Evolutionary conservation across 2,888 invertebrate genomes (phyloP), one percentile per base, ranked within the genome.

Genomic region (Drosophila eohydei): DNA sequence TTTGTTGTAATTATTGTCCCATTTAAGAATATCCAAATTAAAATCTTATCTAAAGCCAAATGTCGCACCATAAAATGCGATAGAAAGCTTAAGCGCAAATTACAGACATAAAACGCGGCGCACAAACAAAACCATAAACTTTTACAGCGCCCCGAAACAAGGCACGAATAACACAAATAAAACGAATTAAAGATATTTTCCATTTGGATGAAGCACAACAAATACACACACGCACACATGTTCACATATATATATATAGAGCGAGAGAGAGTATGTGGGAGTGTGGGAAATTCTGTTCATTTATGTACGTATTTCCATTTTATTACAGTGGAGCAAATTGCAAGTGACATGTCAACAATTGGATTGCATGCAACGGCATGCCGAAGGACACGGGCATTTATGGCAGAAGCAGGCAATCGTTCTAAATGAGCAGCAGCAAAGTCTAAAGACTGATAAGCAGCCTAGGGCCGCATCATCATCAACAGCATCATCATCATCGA

Each of bases 361-460:
- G 87, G 92, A 93, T 88, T 93, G 93, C 82, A 93, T 93, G 92
- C 92, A 93, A 78, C 92, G 92, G 55, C 93, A 93, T 85, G 93
- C 93, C 80, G 93, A 93, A 79, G 92, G 93, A 74, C 93, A 92
- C 81, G 92, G 92, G 34, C 92, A 93, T 91, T 91, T 93, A 84
- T 93, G 93, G 93, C 92, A 91, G 72, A 92, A 92, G 79, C 93
- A 93, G 89, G 92, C 93, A 88, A 92, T 89, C 77, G 90, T 92
- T 82, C 89, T 92, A 88, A 92, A 92, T 84, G 92, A 92, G 83
- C 92, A 91, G 79, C 70, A 79, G 71, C 66, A 61, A 46, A 61
- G 71, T 63, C 72, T 58, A 51, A 80, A 68, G 81, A 87, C 87
- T 86, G 83, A 83, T 88, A 78, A 83, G 71, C 79, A 55, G 68